Base-by-base conservation (phyloP, 2,888 invertebrate species). In the Parnassius orleans region DNA sequence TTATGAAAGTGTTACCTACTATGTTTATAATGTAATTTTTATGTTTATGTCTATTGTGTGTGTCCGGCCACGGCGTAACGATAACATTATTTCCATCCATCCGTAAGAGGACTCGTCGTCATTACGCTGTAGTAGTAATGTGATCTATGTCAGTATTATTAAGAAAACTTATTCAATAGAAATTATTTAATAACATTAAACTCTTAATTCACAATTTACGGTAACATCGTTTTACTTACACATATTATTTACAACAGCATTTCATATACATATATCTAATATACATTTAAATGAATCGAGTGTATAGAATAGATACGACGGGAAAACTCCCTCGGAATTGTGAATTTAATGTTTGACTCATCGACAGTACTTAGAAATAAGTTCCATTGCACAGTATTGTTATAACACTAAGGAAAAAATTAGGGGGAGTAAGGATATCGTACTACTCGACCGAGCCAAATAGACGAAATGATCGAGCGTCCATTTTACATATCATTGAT, bases 141-240 rank as follows among this genome's bases (percentile, higher is more conserved):
- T 90, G 88, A 89, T 88, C 88, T 84, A 84, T 80, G 87, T 88
- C 90, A 90, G 89, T 90, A 90, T 90, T 89, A 89, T 86, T 87
- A 85, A 90, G 84, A 88, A 72, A 83, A 78, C 69, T 75, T 72
- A 79, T 87, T 90, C 86, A 84, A 90, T 91, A 90, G 87, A 90
- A 90, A 90, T 89, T 89, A 90, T 90, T 89, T 90, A 90, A 90
- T 91, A 91, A 90, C 90, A 91, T 91, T 91, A 91, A 90, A 91
- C 88, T 88, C 86, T 90, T 89, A 90, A 89, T 90, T 90, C 90
- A 91, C 90, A 90, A 89, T 90, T 90, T 82, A 90, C 90, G 90
- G 90, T 91, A 91, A 91, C 90, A 90, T 91, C 84, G 90, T 91
- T 91, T 90, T 90, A 90, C 90, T 91, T 90, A 90, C 84, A 89